These are phyloP conservation scores for Microcebus jonahi DNA, from an alignment of 2,113 vertebrate genomes.

Conservation along the genomic window DNA sequence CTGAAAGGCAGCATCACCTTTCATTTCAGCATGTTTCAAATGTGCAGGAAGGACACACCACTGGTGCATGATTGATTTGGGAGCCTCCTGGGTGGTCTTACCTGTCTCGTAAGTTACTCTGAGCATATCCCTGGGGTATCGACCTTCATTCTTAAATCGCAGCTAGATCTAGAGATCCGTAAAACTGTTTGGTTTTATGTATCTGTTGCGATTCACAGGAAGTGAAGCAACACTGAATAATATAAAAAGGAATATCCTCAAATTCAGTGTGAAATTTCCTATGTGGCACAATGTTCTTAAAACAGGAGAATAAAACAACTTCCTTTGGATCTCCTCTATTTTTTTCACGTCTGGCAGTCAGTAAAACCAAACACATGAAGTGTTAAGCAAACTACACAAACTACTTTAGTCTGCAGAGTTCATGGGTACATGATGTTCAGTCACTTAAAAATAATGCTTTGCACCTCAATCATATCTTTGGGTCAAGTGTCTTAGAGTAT, in stretches of 20 bases:
- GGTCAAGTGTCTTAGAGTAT: slow-evolving; percentile 12
- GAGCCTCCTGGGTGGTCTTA: neutral
- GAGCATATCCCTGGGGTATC: slow-evolving; percentile 9
- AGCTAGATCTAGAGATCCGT: slow-evolving; percentile 39
- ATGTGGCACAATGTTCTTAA: neutral
- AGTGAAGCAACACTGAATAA: slow-evolving; percentile 43
- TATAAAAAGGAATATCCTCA: slow-evolving; percentile 15
- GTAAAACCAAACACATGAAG: slow-evolving; percentile 63
- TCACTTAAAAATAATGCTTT: slow-evolving; percentile 54
- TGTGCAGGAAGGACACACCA: neutral
- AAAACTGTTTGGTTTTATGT: neutral
- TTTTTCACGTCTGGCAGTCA: neutral
- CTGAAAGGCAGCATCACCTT: slow-evolving; percentile 44
- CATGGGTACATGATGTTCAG: slow-evolving; percentile 57
- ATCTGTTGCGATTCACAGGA: neutral
- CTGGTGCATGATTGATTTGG: slow-evolving; percentile 20
- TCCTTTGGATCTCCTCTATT: neutral
- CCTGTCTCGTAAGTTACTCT: slow-evolving; percentile 39
- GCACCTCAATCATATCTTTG: neutral
- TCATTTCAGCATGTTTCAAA: slow-evolving; percentile 62
- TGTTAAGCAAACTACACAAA: slow-evolving; percentile 50
- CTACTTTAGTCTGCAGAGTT: slow-evolving; percentile 65
- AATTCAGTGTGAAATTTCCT: neutral
- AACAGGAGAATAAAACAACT: slow-evolving; percentile 41
- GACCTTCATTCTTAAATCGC: slow-evolving; percentile 64